Evolutionary conservation across 2,888 invertebrate genomes (phyloP).

Genomic region (Tillus elongatus): DNA sequence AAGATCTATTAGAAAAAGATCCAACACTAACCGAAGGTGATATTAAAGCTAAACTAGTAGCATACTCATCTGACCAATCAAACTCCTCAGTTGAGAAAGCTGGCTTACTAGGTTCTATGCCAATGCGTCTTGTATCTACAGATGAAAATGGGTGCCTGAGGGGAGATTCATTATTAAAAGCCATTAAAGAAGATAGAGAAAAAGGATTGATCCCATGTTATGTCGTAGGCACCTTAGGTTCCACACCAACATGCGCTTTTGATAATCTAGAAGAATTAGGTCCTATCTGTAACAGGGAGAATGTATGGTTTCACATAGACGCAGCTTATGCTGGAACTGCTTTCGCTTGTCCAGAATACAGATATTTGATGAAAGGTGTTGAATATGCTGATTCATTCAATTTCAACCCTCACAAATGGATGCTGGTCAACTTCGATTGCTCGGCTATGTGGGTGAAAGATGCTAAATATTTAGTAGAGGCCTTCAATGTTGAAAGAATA

Average conservation of each 20-base stretch:
- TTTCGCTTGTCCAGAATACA: conserved; percentile 86
- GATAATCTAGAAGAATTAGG: conserved; percentile 84
- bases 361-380: conserved; percentile 54
- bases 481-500: conserved; percentile 87
- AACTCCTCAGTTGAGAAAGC: conserved; percentile 88
- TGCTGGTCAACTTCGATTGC: conserved; percentile 92
- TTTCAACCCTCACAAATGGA: conserved; percentile 93
- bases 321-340: conserved; percentile 94
- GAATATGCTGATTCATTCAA: conserved; percentile 84
- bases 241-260: conserved; percentile 75
- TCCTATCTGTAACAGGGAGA: conserved; percentile 63
- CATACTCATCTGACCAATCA: conserved; percentile 79
- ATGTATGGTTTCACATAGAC: conserved; percentile 90
- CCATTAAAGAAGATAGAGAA: conserved; percentile 66
- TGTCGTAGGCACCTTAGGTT: conserved; percentile 59
- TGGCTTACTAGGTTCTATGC: conserved; percentile 70
- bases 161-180: conserved; percentile 57
- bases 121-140: conserved; percentile 61
- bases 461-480: conserved; percentile 69
- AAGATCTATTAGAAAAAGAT: conserved; percentile 47
- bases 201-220: conserved; percentile 83
- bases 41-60: conserved; percentile 64
- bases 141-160: conserved; percentile 60
- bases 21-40: conserved; percentile 55
- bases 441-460: conserved; percentile 88